Evolutionary conservation across 1,140 invertebrate genomes (phyloP), one percentile per base, ranked within the genome.

Genomic region (Zaprionus davidi): DNA sequence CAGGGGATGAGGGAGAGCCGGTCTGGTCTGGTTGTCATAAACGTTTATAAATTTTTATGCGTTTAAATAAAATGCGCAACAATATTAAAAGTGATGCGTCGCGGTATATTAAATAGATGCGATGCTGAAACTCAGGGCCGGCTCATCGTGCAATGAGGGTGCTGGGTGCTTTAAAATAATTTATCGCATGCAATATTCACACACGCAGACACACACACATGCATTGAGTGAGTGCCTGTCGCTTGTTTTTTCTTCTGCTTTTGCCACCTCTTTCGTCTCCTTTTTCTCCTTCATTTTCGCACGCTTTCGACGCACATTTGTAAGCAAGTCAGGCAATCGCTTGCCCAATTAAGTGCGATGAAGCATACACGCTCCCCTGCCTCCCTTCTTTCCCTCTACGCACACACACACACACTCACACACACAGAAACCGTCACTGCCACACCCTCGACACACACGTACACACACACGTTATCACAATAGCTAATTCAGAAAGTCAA

Each of bases 281-380:
- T 15, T 15, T 56, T 46, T 58, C 24, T 44, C 24, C 44, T 24
- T 24, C 22, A 3, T 58, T 36, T n/a, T 44, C 17, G 58, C 68
- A 41, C 49, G 68, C 53, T 55, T 71, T 15, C 49, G 56, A 46
- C 58, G 36, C 65, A 57, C 84, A 88, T 88, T 88, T 88, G 84
- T 90, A 88, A 71, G 84, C 84, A 88, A 88, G 84, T 88, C 84
- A 88, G 86, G 84, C 85, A 90, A 81, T 79, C 79, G 84, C 64
- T 88, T 88, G 64, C 64, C 64, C 64, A 66, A 66, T 66, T 66
- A 66, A 66, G 64, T 66, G 64, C 64, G 64, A 66, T 66, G 64
- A 22, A 31, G 12, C 49, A 65, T 38, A 22, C 41, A 46, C 51
- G 9, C 60, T 36, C 68, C 28, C 58, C 9, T 9, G 9, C 9